phyloP scores from a whole-genome alignment of 1,140 invertebrate species.

The Eupeodes corollae region DNA sequence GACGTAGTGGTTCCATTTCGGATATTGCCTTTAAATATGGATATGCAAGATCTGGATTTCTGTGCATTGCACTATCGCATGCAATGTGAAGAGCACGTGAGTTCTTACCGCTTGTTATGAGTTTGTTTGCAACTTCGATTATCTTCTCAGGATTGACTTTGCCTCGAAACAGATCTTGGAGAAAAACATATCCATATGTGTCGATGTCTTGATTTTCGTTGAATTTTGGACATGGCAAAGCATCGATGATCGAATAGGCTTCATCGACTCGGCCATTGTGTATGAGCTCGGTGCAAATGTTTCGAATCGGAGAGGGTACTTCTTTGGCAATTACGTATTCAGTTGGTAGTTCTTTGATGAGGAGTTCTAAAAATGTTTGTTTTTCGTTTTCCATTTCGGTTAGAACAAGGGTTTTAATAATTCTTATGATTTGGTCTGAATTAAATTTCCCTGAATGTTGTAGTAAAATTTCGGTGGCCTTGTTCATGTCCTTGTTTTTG shows the following conservation, averaged over 20 bases:
- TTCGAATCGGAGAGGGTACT: constrained; percentile 15
- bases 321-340: constrained; percentile 18
- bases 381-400: constrained; percentile 4
- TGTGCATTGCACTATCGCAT: constrained; percentile 22
- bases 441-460: constrained; percentile 12
- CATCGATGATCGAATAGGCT: constrained; percentile 14
- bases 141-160: constrained; percentile 10
- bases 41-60: constrained; percentile 13
- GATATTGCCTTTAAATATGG: constrained; percentile 18
- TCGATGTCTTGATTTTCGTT: constrained; percentile 26
- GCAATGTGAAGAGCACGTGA: constrained; percentile 22
- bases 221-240: constrained; percentile 19
- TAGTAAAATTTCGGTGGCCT: constrained; percentile 16
- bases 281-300: constrained; percentile 22
- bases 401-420: constrained; percentile 14
- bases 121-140: constrained; percentile 16
- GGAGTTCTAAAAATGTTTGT: constrained; percentile 9
- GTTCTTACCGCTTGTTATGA: constrained; percentile 20
- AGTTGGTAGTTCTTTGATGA: constrained; percentile 16
- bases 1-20: constrained; percentile 19
- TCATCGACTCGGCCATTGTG: constrained; percentile 9
- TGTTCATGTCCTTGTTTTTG: constrained; percentile 25
- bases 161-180: constrained; percentile 22
- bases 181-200: constrained; percentile 17
- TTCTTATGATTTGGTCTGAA: constrained; percentile 18